Percentiles rank a stretch among this genome's conserved stretches.
Evolutionary conservation across 2,888 invertebrate species (phyloP).

Genomic region (Cyclophora punctaria): DNA sequence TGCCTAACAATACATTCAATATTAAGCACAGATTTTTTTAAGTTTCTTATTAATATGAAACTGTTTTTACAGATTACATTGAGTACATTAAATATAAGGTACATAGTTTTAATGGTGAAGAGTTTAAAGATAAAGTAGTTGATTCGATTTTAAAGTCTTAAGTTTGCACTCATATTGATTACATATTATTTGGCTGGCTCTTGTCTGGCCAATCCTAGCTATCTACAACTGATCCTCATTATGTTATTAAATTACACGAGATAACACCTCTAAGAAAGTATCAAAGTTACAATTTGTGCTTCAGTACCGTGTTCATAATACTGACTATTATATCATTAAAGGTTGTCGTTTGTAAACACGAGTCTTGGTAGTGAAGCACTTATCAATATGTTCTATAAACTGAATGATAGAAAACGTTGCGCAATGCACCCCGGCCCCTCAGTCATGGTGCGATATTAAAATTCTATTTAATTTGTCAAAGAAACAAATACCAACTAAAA

Average conservation of each 20-base stretch:
- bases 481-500: constrained; percentile 31
- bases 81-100: too few species aligned
- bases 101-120: too few species aligned
- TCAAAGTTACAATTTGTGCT: constrained; percentile 46
- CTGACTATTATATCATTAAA: constrained; percentile 23
- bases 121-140: too few species aligned
- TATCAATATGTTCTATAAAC: constrained; percentile 38
- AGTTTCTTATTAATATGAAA: not conserved
- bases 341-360: too few species aligned
- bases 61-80: too few species aligned
- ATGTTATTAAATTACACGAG: constrained; percentile 42
- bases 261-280: constrained; percentile 40
- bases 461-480: constrained; percentile 16
- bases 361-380: constrained; percentile 32
- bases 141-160: too few species aligned
- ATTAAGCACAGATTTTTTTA: constrained; percentile 8
- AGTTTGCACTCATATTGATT: too few species aligned
- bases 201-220: too few species aligned
- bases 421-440: constrained; percentile 39
- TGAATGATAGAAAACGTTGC: constrained; percentile 49
- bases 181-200: too few species aligned
- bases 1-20: too few species aligned
- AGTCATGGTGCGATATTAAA: constrained; percentile 42
- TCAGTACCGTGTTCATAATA: constrained; percentile 54
- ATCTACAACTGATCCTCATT: not conserved